Percentiles rank a stretch among this genome's conserved stretches.
phyloP scores from a whole-genome alignment of 2,888 invertebrate genomes.

The Diarsia brunnea region DNA sequence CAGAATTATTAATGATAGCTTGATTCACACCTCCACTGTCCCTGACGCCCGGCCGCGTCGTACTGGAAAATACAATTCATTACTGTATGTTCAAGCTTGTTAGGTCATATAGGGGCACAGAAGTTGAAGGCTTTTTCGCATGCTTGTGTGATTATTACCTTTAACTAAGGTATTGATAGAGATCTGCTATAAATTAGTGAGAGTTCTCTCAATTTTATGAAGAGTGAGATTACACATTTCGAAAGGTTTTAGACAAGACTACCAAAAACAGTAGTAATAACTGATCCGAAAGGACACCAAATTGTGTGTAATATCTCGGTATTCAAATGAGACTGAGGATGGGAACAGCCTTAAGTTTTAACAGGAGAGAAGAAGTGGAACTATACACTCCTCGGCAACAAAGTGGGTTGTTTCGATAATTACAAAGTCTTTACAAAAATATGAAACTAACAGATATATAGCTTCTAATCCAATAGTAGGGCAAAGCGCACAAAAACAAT shows the following conservation, averaged over 20 bases:
- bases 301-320: not conserved
- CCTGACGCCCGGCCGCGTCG: constrained; percentile 54
- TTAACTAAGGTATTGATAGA: not conserved
- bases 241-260: not conserved
- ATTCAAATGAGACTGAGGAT: not conserved
- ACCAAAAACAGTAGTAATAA: not conserved
- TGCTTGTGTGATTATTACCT: not conserved
- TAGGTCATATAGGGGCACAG: constrained; percentile 16
- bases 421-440: not conserved
- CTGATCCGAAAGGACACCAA: not conserved
- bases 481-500: constrained; percentile 18
- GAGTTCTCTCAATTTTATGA: not conserved
- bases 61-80: constrained; percentile 52
- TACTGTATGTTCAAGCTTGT: constrained; percentile 39
- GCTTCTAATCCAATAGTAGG: not conserved
- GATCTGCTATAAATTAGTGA: not conserved
- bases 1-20: constrained; percentile 80
- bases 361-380: not conserved
- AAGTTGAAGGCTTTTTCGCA: not conserved
- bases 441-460: not conserved
- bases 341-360: not conserved
- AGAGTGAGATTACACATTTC: not conserved
- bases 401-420: not conserved
- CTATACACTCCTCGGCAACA: not conserved
- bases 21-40: constrained; percentile 73